phyloP scores from a whole-genome alignment of 2,888 invertebrate species.

The Ecdyonurus torrentis region DNA sequence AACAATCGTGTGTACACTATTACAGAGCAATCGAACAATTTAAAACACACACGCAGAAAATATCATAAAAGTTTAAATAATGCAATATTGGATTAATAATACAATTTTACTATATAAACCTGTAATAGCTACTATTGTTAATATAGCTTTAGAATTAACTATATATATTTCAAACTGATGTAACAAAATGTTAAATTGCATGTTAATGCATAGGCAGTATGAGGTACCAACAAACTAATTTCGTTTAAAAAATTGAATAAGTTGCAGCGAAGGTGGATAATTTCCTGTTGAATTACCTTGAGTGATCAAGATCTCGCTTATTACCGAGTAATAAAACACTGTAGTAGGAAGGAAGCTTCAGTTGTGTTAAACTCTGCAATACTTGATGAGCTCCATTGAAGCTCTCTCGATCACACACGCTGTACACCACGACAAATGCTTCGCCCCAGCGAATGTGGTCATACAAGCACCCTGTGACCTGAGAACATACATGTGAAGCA shows the following conservation, averaged over 20 bases:
- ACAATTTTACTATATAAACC: too few relatives aligned
- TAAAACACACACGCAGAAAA: too few relatives aligned
- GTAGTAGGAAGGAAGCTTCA: constrained; percentile 51
- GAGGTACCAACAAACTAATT: too few relatives aligned
- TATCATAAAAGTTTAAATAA: too few relatives aligned
- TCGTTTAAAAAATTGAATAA: not conserved
- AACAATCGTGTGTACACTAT: too few relatives aligned
- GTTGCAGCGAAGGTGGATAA: not conserved
- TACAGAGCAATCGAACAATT: too few relatives aligned
- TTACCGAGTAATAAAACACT: constrained; percentile 64
- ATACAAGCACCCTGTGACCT: constrained; percentile 22
- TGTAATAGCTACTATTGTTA: too few relatives aligned
- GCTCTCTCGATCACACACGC: constrained; percentile 56
- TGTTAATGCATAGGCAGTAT: too few relatives aligned
- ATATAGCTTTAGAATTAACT: too few relatives aligned
- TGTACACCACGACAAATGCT: constrained; percentile 66
- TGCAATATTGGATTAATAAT: too few relatives aligned
- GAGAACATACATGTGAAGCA: not conserved
- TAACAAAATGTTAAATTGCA: too few relatives aligned
- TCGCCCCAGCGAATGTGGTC: constrained; percentile 70
- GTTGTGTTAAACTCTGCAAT: constrained; percentile 48
- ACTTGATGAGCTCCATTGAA: constrained; percentile 58
- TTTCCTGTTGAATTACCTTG: constrained; percentile 38
- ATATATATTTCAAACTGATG: too few relatives aligned
- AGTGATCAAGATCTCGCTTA: constrained; percentile 64